Percentiles rank a stretch among this genome's conserved stretches.
phyloP scores from a whole-genome alignment of 2,888 invertebrate species.

The Laspeyria flexula region DNA sequence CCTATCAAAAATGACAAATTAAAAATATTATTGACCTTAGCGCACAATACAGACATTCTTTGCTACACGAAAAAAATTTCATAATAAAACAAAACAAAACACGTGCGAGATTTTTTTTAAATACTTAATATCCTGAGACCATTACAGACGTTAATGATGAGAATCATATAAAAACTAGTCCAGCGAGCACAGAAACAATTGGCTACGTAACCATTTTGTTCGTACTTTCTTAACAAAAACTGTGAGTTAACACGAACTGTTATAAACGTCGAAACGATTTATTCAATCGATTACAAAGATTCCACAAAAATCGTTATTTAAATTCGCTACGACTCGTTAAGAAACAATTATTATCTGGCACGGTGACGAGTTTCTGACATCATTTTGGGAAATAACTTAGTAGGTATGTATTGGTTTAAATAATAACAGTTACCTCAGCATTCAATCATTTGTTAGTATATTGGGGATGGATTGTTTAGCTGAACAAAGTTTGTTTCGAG shows the following conservation, averaged over 20 bases:
- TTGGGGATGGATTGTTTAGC: conserved; percentile 44
- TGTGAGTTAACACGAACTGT: conserved; percentile 30
- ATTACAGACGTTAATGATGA: conserved; percentile 57
- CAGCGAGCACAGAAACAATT: conserved; percentile 55
- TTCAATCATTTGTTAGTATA: conserved; percentile 51
- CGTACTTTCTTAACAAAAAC: conserved; percentile 43
- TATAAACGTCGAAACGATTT: conserved; percentile 23
- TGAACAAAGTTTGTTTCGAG: conserved; percentile 31
- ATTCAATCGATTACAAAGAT: conserved; percentile 38
- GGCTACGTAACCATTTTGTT: conserved; percentile 43
- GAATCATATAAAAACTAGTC: conserved; percentile 62
- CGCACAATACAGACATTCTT: conserved; percentile 30
- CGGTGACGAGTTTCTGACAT: conserved; percentile 57
- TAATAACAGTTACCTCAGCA: conserved; percentile 57
- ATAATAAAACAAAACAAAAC: conserved; percentile 46
- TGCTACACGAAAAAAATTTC: conserved; percentile 19
- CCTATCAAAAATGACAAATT: conserved; percentile 56
- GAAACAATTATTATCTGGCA: conserved; percentile 30
- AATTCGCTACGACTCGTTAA: conserved; percentile 39
- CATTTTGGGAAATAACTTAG: conserved; percentile 50
- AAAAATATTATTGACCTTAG: conserved; percentile 69
- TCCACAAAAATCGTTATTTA: conserved; percentile 42
- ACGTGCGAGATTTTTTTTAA: conserved; percentile 48
- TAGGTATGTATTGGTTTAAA: conserved; percentile 39
- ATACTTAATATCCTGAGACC: conserved; percentile 55